phyloP scores from a whole-genome alignment of 1,140 invertebrate species.

The Hetaerina americana region DNA sequence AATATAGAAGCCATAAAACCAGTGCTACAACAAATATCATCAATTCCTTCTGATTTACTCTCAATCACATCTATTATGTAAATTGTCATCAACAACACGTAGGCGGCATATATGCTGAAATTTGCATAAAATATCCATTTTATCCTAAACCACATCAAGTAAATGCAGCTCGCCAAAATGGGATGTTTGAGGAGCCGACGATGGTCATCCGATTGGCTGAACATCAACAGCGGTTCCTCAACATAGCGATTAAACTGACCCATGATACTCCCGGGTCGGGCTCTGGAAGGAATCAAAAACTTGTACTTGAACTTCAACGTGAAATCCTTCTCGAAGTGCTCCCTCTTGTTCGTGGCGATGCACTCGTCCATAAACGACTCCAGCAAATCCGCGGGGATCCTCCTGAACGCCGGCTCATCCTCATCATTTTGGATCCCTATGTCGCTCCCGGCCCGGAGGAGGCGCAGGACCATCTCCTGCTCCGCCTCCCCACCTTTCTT shows the following conservation, averaged over 20 bases:
- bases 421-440: background rate
- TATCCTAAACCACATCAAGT: slow-evolving; percentile 66
- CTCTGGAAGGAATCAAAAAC: background rate
- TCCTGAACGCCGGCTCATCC: background rate
- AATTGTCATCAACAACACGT: slow-evolving; percentile 48
- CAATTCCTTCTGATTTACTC: background rate
- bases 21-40: background rate
- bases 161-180: slow-evolving; percentile 60
- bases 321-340: background rate
- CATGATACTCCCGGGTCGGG: background rate
- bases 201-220: slow-evolving; percentile 46
- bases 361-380: background rate
- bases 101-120: slow-evolving; percentile 52
- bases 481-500: background rate
- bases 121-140: slow-evolving; percentile 57
- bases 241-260: background rate
- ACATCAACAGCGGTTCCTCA: slow-evolving; percentile 41
- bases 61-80: slow-evolving; percentile 38
- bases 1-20: background rate
- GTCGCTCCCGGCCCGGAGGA: background rate
- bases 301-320: background rate
- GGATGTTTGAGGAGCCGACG: slow-evolving; percentile 60
- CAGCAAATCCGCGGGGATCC: background rate
- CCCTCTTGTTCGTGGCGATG: background rate
- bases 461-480: background rate